phyloP scores from a whole-genome alignment of 2,888 invertebrate genomes.

The Athalia cordata region DNA sequence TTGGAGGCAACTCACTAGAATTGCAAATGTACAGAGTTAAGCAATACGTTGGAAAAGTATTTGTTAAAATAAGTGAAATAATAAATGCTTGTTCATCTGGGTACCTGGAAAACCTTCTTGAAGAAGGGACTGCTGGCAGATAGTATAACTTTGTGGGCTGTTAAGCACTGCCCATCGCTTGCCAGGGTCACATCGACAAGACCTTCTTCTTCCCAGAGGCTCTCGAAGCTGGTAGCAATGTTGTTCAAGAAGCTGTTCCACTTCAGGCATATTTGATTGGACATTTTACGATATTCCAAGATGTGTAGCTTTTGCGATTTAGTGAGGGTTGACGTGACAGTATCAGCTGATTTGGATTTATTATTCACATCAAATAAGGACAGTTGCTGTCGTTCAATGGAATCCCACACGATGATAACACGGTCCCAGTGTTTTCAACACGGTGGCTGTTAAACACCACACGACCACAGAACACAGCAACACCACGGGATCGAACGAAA shows the following conservation, averaged over 20 bases:
- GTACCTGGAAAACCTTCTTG: slow-evolving; percentile 79
- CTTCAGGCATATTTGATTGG: slow-evolving; percentile 81
- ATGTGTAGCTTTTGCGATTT: too few species aligned
- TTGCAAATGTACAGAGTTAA: neutral
- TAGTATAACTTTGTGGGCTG: slow-evolving; percentile 82
- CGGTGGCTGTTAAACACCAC: neutral
- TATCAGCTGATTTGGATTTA: too few species aligned
- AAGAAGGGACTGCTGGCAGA: slow-evolving; percentile 83
- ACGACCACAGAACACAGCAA: too few species aligned
- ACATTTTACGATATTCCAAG: slow-evolving; percentile 56
- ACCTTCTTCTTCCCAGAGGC: slow-evolving; percentile 79
- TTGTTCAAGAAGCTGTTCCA: slow-evolving; percentile 83
- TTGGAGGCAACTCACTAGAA: neutral
- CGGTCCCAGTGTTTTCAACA: too few species aligned
- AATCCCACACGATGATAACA: too few species aligned
- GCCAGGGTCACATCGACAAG: slow-evolving; percentile 82
- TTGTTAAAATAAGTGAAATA: neutral
- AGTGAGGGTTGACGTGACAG: too few species aligned
- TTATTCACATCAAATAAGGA: too few species aligned
- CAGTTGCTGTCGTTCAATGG: too few species aligned
- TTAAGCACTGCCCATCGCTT: slow-evolving; percentile 80
- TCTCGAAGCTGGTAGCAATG: slow-evolving; percentile 80
- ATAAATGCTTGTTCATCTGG: slow-evolving; percentile 43
- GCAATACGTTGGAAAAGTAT: neutral
- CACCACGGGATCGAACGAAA: too few species aligned